Base-by-base conservation (phyloP, 2,113 vertebrate species). In the Microcebus lehilahytsara region DNA sequence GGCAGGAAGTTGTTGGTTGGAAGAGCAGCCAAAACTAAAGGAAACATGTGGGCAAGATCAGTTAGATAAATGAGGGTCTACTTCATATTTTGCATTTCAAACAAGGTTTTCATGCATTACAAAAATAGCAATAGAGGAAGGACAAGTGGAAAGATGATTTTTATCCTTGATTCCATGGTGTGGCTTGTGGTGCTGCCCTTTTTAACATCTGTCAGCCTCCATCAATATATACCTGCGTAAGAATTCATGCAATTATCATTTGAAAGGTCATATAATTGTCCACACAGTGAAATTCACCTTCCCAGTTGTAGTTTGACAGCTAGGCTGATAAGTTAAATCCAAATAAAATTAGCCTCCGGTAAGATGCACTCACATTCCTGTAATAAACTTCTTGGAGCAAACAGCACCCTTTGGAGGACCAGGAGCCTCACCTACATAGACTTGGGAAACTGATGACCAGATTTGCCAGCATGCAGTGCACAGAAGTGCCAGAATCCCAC, bases 201-300 rank as follows among this genome's bases (percentile, higher is more conserved):
- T 96, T 81, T 90, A 96, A 75, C 22, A 92, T 66, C 67, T 96
- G 64, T 96, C 88, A 83, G 10, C 66, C 77, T 92, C 71, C 66
- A 88, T 93, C 85, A 69, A 74, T 74, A 91, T n/a, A 40, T 64
- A 10, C n/a, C 37, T 81, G 42, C 56, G 67, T 78, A 81, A 96
- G 89, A 85, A 85, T 64, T 80, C 49, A 91, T 49, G 56, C 60
- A 87, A 80, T 95, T 96, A 89, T 81, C 67, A 94, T 92, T 90
- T 89, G 85, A 97, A 97, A 95, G 86, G 42, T 90, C 91, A 78
- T 40, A 90, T 91, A 97, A 96, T 85, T 27, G 32, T 86, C 53
- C 72, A 78, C 62, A 83, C 56, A 58, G 72, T 58, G 53, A 97
- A 96, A 94, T 85, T 91, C 49, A 79, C 94, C 60, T 95, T 88